These are phyloP conservation scores for Drosophila suboccidentalis DNA, from an alignment of 2,888 invertebrate species.

Conservation along the genomic window DNA sequence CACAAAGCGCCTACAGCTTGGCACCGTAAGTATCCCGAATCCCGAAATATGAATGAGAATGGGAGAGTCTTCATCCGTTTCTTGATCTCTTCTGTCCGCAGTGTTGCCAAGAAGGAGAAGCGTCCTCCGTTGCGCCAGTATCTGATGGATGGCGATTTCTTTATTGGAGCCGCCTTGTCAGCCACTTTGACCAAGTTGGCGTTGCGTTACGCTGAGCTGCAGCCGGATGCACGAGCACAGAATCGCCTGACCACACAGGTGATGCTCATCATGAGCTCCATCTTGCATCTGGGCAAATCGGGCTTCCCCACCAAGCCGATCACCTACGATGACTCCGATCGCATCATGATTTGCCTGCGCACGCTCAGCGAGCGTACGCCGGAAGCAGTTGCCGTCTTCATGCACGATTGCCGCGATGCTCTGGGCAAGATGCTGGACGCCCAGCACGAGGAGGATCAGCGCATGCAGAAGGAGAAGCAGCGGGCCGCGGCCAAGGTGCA, in stretches of 20 bases:
- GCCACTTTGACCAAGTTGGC: slow-evolving; percentile 97
- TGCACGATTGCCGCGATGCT: slow-evolving; percentile 90
- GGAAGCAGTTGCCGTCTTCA: slow-evolving; percentile 90
- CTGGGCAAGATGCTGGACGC: slow-evolving; percentile 93
- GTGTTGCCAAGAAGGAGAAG: slow-evolving; percentile 88
- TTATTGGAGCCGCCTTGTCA: slow-evolving; percentile 96
- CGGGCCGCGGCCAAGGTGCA: slow-evolving; percentile 90
- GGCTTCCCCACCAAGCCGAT: slow-evolving; percentile 91
- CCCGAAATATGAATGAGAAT: no score
- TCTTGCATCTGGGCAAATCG: slow-evolving; percentile 94
- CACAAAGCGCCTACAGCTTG: slow-evolving; percentile 98
- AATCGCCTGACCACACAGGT: slow-evolving; percentile 91
- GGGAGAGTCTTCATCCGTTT: background rate
- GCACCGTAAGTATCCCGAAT: slow-evolving; percentile 87
- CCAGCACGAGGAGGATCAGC: slow-evolving; percentile 88
- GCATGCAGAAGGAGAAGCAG: slow-evolving; percentile 88
- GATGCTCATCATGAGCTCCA: slow-evolving; percentile 94
- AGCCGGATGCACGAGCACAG: slow-evolving; percentile 84
- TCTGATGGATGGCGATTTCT: slow-evolving; percentile 97
- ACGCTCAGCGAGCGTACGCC: slow-evolving; percentile 90
- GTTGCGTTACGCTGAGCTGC: slow-evolving; percentile 88
- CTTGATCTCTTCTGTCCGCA: slow-evolving; percentile 50
- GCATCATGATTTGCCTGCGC: slow-evolving; percentile 93
- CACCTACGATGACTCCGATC: slow-evolving; percentile 98
- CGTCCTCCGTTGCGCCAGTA: slow-evolving; percentile 94